Conservation (phyloP, 2,797 vertebrate genomes). For the Melanotaenia pygmaea region DNA sequence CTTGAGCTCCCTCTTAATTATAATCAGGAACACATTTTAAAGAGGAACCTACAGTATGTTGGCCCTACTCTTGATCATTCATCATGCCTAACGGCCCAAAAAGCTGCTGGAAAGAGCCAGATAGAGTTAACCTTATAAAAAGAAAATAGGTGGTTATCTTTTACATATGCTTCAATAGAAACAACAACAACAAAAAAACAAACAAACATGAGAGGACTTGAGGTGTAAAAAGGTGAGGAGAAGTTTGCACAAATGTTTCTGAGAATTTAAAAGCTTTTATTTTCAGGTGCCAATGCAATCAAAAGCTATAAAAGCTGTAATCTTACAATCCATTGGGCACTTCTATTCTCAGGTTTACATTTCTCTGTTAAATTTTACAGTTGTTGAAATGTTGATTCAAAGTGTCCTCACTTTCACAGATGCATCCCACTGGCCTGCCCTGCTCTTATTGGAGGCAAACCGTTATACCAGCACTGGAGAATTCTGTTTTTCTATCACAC, state of each 20-base stretch:
- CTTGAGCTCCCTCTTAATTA: slow-evolving; percentile 6
- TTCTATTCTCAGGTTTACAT: slow-evolving; percentile 51
- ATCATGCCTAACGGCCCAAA: not conserved
- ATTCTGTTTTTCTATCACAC: slow-evolving; percentile 35
- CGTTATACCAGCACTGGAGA: slow-evolving; percentile 51
- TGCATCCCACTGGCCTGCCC: slow-evolving; percentile 41
- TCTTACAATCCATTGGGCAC: slow-evolving; percentile 12
- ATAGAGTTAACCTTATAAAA: not conserved
- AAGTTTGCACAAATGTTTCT: not conserved
- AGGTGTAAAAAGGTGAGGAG: not conserved
- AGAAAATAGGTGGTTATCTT: not conserved
- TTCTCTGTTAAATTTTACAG: slow-evolving; percentile 68
- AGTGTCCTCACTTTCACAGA: slow-evolving; percentile 50
- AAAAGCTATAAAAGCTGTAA: slow-evolving; percentile 6
- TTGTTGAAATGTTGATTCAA: slow-evolving; percentile 63
- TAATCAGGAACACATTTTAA: not conserved
- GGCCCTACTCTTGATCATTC: not conserved
- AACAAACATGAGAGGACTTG: not conserved
- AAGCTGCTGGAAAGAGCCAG: not conserved
- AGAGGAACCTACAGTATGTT: not conserved
- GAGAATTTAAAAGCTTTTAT: not conserved
- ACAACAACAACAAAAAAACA: no score
- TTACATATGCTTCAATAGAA: not conserved
- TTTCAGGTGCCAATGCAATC: not conserved
- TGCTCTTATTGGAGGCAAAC: slow-evolving; percentile 68